Base-by-base conservation (phyloP, 2,888 invertebrate species). In the Meliscaeva auricollis region DNA sequence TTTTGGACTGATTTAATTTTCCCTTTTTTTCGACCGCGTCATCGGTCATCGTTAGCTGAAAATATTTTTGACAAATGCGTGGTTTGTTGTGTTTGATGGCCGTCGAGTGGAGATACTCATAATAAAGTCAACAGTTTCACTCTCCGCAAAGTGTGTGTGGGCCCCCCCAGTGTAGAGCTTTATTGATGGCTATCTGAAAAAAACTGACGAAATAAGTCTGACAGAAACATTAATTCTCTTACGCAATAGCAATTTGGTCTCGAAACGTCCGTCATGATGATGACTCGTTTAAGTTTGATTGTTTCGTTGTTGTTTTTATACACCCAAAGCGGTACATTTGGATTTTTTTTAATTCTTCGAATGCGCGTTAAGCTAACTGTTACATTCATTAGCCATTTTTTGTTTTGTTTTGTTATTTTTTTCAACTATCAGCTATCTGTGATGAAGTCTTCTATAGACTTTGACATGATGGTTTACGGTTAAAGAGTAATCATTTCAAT, bases 351-450 rank as follows among this genome's bases (percentile, higher is more conserved):
- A 69, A 8, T 50, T 52, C 60, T 64, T 48, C 11, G 9, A 38
- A 38, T 74, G 74, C 64, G 54, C 30, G 64, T 74, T 70, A 9
- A 13, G 32, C 70, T 70, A 84, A 79, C 79, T 70, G 79, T 84
- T 75, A 75, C 70, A 84, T 75, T 79, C 83, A 84, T 83, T 79
- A 83, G 70, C 35, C 58, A 75, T 48, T 68, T 35, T 35, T 38
- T 38, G 38, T 38, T 9, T 7, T 9, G 3, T 11, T 9, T 38
- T 9, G 35, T 35, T 35, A 6, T 11, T 9, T 38, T 9, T 38
- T 38, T 3, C 38, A 38, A 9, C 38, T 38, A 13, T 11, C 13
- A 9, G 22, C 62, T 64, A 62, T 56, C 35, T 41, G 38, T 44
- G 11, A 41, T 35, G 13, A 58, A 52, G n/a, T 17, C 3, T 46